phyloP scores from a whole-genome alignment of 1,140 invertebrate species.

The Microplitis demolitor region DNA sequence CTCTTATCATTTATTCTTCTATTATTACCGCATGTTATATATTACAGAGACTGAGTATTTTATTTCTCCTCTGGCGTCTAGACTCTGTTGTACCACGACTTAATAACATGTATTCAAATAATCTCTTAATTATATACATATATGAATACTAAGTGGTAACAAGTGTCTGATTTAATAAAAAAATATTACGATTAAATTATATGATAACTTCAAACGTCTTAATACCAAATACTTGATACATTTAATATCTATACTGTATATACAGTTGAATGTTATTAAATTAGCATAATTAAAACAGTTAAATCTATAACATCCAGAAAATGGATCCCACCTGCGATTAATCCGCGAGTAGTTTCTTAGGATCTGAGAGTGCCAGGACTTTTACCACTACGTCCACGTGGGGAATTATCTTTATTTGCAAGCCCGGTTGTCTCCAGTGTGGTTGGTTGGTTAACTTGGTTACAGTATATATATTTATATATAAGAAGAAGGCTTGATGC shows the following conservation, averaged over 20 bases:
- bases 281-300: no score
- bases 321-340: neutral
- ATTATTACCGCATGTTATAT: neutral
- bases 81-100: no score
- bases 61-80: neutral
- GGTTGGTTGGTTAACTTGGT: neutral
- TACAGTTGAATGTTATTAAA: no score
- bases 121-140: no score
- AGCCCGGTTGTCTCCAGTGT: neutral
- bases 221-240: no score
- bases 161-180: no score
- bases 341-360: neutral
- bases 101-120: no score
- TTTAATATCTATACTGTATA: no score
- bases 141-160: no score
- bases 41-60: neutral
- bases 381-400: constrained; percentile 1
- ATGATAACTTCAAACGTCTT: no score
- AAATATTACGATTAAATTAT: no score
- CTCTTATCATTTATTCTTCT: neutral
- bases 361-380: neutral
- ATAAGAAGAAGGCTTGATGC: neutral
- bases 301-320: neutral
- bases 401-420: constrained; percentile 25
- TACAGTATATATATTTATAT: constrained; percentile 8